Base-by-base conservation (phyloP, 1,140 invertebrate species). In the Eriocheir sinensis region DNA sequence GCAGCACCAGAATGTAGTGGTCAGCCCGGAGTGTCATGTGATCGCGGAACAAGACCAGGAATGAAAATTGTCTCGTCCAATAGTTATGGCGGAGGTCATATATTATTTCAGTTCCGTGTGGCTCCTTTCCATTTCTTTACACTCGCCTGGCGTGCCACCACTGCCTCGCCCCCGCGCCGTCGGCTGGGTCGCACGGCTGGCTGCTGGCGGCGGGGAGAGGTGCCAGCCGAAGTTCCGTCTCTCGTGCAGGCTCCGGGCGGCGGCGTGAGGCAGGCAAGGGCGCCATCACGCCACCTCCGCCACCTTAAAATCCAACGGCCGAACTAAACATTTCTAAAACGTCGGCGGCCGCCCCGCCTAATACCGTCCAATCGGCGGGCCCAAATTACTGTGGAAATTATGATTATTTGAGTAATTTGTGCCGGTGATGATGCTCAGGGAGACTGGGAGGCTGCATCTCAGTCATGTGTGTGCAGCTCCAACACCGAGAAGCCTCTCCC, bases 401-500 rank as follows among this genome's bases (percentile, higher is more conserved):
- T 95, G 94, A 95, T 95, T 95, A 95, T 95, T 95, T 95, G 94
- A 95, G 94, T 95, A 95, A 95, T 95, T 95, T 95, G 94, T 95
- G 91, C 94, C 40, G 94, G 94, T 95, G 94, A 95, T 95, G 94
- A 95, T 95, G 94, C 85, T 89, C 48, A 92, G 94, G 44, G 83
- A 48, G 94, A 30, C 81, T 53, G 30, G 91, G 94, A 95, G 36
- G 90, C 94, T 89, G 94, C 94, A 95, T 95, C 94, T 95, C 94
- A 95, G 94, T 95, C 94, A 92, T 89, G 48, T 60, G 40, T 80
- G 90, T 92, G 94, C 81, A 92, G 93, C 93, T 91, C 91, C 89
- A 89, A 94, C 93, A 94, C 60, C 83, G 89, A 90, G 93, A 85
- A 94, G 93, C 83, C 89, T 53, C 89, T 94, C 86, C 17, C 72